A percentile compares a stretch with the other conserved stretches of the same genome.
Evolutionary conservation across 2,888 invertebrate species (phyloP).

Genomic region (Agrilus cyanescens): DNA sequence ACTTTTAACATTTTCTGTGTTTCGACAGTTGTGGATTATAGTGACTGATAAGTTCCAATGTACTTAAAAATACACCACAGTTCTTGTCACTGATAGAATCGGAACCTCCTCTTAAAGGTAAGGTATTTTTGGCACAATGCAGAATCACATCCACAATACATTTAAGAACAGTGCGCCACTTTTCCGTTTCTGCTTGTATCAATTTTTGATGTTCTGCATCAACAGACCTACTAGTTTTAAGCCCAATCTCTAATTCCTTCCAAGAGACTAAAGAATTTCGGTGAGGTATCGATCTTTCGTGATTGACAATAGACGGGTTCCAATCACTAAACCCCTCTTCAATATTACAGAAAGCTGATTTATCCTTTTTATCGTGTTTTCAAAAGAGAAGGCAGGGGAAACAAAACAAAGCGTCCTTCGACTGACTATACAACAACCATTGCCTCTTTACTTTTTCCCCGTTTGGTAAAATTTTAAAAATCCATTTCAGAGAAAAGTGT

Average conservation of each 20-base stretch:
- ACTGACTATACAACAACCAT: constrained; percentile 1
- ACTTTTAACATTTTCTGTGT: constrained; percentile 2
- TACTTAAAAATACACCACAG: constrained; percentile 3
- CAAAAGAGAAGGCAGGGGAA: constrained; percentile 3
- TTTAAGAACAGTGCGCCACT: constrained; percentile 1
- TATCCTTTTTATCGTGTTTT: constrained; percentile 1
- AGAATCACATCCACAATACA: neutral
- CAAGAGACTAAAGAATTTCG: neutral
- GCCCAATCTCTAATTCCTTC: neutral
- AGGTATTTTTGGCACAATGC: constrained; percentile 3
- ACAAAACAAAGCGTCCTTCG: neutral
- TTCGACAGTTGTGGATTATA: neutral
- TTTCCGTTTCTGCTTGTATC: neutral
- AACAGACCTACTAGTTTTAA: constrained; percentile 2
- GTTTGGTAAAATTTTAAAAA: constrained; percentile 1
- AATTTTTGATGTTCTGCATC: neutral
- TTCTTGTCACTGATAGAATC: neutral
- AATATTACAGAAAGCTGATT: neutral
- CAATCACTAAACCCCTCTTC: constrained; percentile 3
- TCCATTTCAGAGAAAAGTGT: neutral
- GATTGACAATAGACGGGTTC: constrained; percentile 2
- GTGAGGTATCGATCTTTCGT: constrained; percentile 2
- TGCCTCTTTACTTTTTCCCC: too few relatives aligned
- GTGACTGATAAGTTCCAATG: constrained; percentile 2
- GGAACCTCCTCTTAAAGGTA: constrained; percentile 3